Base-by-base conservation (phyloP, 2,888 invertebrate genomes). In the Arrhopalites spinosus region DNA sequence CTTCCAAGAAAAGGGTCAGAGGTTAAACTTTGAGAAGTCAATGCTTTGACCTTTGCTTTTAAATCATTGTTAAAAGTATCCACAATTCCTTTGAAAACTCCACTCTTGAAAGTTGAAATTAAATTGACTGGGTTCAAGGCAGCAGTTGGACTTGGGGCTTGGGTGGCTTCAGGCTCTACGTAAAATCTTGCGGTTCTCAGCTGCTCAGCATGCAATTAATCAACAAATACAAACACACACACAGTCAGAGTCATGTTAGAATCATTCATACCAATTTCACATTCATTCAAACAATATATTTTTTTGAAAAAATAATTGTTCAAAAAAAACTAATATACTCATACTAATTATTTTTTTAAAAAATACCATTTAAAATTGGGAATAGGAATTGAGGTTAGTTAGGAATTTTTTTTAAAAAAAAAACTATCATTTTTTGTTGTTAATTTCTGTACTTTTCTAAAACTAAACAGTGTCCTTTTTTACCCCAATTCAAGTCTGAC, bases 1-100 rank as follows among this genome's bases (percentile, higher is more conserved):
- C 66, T 69, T 25, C 73, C 50, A 43, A 73, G 43, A n/a, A 72
- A 61, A 8, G 73, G 45, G 29, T 64, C 69, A 7, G 15, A 45
- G 13, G 17, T 27, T 11, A 45, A 23, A 45, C 23, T 45, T 30
- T 53, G 59, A 25, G 71, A 23, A 1, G 71, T 29, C 11, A 74
- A 66, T 64, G 53, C 47, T 15, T 30, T 56, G 30, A 70, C 70
- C 15, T 64, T 3, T 30, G 69, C 23, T 29, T 70, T 66, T 15
- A 78, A 59, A 43, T 70, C 76, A 47, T 71, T 78, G 3, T 79
- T 77, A 61, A 83, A 71, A 43, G 81, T 80, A 56, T 82, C 79
- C 17, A 83, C 80, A 56, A 83, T 64, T 29, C 83, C 83, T 63
- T 82, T 80, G 23, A 83, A 77, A 43, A 83, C 73, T 50, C 83